These are phyloP conservation scores for Carapus acus DNA, from an alignment of 2,797 vertebrate species.

Conservation along the genomic window DNA sequence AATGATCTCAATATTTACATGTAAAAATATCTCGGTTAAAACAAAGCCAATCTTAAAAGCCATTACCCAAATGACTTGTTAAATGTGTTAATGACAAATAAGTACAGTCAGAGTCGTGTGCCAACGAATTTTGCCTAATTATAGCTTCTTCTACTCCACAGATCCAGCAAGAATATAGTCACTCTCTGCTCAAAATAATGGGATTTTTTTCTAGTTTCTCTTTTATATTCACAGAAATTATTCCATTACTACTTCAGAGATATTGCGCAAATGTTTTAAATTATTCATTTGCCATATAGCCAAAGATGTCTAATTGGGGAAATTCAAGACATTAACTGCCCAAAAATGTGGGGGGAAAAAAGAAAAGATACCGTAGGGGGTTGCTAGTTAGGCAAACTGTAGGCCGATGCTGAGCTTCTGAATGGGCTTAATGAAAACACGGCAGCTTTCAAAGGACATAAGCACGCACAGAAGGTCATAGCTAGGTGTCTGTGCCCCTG, in stretches of 20 bases:
- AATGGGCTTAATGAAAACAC: constrained; percentile 69
- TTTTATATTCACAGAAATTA: constrained; percentile 56
- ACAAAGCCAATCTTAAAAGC: constrained; percentile 67
- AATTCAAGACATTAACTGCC: constrained; percentile 58
- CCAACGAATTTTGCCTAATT: constrained; percentile 69
- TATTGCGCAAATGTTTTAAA: constrained; percentile 65
- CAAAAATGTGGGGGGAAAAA: constrained; percentile 52
- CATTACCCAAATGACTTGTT: constrained; percentile 74
- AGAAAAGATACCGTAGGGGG: constrained; percentile 54
- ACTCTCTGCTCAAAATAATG: constrained; percentile 53
- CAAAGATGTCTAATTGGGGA: constrained; percentile 58
- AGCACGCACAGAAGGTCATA: constrained; percentile 76
- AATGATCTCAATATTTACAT: constrained; percentile 74
- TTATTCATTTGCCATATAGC: constrained; percentile 61
- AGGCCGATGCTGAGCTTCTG: constrained; percentile 58
- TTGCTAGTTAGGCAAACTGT: constrained; percentile 53
- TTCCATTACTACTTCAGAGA: constrained; percentile 63
- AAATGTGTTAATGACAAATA: constrained; percentile 73
- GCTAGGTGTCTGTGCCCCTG: constrained; percentile 67
- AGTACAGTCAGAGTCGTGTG: constrained; percentile 53
- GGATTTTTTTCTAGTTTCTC: constrained; percentile 38
- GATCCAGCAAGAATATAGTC: constrained; percentile 34
- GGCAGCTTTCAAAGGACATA: constrained; percentile 73
- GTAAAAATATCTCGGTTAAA: constrained; percentile 65
- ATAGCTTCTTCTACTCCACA: constrained; percentile 43